These are phyloP conservation scores for Drosophila takahashii DNA, from an alignment of 1,140 invertebrate genomes.

Conservation along the genomic window DNA sequence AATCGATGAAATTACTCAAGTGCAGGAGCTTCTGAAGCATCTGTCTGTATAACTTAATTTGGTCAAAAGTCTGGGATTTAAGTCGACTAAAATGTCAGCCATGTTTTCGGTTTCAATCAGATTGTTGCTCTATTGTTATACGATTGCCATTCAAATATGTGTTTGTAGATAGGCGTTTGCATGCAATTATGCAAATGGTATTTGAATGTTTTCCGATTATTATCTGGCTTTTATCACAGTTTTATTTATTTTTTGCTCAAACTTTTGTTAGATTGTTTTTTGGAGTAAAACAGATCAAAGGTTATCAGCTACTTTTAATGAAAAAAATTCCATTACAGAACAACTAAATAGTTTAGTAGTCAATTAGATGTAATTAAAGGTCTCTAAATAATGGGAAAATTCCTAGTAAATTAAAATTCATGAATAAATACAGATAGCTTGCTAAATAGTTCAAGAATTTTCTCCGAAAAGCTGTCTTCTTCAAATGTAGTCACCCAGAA, in stretches of 20 bases:
- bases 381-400: background rate
- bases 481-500: background rate
- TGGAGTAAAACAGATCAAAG: background rate
- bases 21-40: background rate
- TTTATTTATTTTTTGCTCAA: background rate
- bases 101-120: background rate
- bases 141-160: background rate
- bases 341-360: background rate
- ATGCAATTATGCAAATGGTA: constrained; percentile 8
- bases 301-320: background rate
- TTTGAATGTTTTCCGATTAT: background rate
- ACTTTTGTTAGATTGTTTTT: background rate
- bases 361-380: background rate
- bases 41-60: background rate
- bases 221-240: background rate
- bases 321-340: background rate
- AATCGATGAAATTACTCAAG: background rate
- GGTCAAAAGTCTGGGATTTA: background rate
- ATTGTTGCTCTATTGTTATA: background rate
- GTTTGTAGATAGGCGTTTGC: background rate
- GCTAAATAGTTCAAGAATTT: background rate
- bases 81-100: background rate
- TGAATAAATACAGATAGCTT: background rate
- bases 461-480: background rate
- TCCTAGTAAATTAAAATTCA: too few relatives aligned